phyloP scores from a whole-genome alignment of 2,888 invertebrate species.

The Conomelus anceps region DNA sequence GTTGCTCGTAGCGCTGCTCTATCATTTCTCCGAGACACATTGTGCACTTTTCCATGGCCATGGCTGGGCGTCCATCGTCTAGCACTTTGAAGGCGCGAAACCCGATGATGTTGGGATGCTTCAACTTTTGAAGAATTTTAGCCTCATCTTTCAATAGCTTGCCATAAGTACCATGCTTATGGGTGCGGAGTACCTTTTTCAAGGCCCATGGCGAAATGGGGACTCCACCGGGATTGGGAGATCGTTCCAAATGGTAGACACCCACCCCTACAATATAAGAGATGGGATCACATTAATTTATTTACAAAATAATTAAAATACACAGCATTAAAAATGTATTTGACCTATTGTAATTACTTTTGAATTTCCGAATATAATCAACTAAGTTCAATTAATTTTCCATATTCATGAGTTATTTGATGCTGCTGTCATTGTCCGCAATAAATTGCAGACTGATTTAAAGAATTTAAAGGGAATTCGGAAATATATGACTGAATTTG shows the following conservation, averaged over 20 bases:
- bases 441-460: too few relatives aligned
- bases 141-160: conserved; percentile 64
- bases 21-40: conserved; percentile 66
- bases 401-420: too few relatives aligned
- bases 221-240: conserved; percentile 57
- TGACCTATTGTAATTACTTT: too few relatives aligned
- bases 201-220: conserved; percentile 81
- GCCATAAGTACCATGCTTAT: conserved; percentile 42
- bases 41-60: conserved; percentile 75
- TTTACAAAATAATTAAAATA: background rate
- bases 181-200: conserved; percentile 57
- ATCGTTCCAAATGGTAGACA: conserved; percentile 68
- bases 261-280: conserved; percentile 54
- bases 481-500: too few relatives aligned
- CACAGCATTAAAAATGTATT: too few relatives aligned
- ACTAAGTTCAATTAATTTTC: too few relatives aligned
- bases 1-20: conserved; percentile 56
- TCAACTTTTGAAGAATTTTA: conserved; percentile 56
- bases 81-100: conserved; percentile 54
- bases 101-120: conserved; percentile 78
- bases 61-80: conserved; percentile 45
- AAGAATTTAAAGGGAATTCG: too few relatives aligned
- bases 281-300: background rate
- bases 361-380: too few relatives aligned
- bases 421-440: too few relatives aligned